Percentiles rank a stretch among this genome's conserved stretches.
These are phyloP conservation scores for Dryococelus australis DNA, from an alignment of 2,888 invertebrate species.

Conservation along the genomic window DNA sequence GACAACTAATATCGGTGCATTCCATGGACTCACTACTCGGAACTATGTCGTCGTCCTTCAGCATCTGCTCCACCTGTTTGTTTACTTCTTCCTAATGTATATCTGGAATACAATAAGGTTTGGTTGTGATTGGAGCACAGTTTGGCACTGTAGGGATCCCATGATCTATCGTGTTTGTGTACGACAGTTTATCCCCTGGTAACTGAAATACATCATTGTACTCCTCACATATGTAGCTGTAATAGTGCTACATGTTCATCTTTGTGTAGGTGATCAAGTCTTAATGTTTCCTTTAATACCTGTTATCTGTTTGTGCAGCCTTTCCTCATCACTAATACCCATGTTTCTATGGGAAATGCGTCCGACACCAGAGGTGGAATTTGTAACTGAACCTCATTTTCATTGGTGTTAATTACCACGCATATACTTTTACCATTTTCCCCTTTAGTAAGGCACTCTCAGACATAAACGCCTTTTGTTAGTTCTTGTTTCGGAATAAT, in stretches of 20 bases:
- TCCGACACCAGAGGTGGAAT: neutral
- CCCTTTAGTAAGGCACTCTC: neutral
- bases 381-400: neutral
- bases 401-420: neutral
- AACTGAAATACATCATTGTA: too few species aligned
- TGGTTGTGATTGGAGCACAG: neutral
- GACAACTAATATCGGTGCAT: too few species aligned
- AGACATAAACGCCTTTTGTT: neutral
- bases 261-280: too few species aligned
- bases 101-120: neutral
- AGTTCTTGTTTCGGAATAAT: neutral
- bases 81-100: slow-evolving; percentile 1
- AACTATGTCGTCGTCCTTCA: too few species aligned
- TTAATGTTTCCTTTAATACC: neutral
- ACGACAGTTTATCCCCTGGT: neutral
- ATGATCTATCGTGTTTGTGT: neutral
- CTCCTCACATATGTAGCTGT: too few species aligned
- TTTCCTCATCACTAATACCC: neutral
- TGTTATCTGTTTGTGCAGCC: neutral
- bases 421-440: neutral
- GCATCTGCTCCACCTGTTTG: neutral
- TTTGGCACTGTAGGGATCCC: neutral
- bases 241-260: too few species aligned
- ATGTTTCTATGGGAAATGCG: neutral
- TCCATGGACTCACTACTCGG: too few species aligned